A percentile compares a stretch with the other conserved stretches of the same genome.
Evolutionary conservation across 2,888 invertebrate species (phyloP).

Genomic region (Elegia similella): DNA sequence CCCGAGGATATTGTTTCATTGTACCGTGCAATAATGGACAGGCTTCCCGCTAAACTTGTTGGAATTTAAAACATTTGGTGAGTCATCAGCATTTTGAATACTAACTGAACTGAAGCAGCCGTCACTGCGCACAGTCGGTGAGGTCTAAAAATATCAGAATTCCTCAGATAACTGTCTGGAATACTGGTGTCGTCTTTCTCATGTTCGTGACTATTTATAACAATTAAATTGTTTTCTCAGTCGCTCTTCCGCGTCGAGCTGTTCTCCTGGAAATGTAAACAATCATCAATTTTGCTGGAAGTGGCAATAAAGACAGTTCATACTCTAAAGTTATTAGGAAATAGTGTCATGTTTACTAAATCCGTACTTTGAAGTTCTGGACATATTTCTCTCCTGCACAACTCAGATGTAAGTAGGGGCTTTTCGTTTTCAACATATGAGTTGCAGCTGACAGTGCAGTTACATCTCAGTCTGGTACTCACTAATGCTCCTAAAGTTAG

Average conservation of each 20-base stretch:
- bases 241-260: constrained; percentile 34
- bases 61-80: constrained; percentile 79
- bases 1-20: constrained; percentile 65
- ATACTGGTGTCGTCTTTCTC: constrained; percentile 29
- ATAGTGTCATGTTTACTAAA: background rate
- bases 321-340: background rate
- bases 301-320: background rate
- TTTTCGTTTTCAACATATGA: too few relatives aligned
- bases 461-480: too few relatives aligned
- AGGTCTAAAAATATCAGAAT: constrained; percentile 39
- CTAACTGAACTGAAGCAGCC: constrained; percentile 40
- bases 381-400: too few relatives aligned
- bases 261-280: constrained; percentile 33
- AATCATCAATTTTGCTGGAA: constrained; percentile 17
- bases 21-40: constrained; percentile 69
- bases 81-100: constrained; percentile 67
- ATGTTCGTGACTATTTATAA: constrained; percentile 43
- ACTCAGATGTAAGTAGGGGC: too few relatives aligned
- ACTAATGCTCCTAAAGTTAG: too few relatives aligned
- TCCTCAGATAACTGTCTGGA: constrained; percentile 34
- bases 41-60: constrained; percentile 72
- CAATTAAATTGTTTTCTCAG: constrained; percentile 24
- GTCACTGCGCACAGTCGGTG: constrained; percentile 26
- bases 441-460: too few relatives aligned
- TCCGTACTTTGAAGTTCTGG: too few relatives aligned